Evolutionary conservation across 2,888 invertebrate genomes (phyloP), one percentile per base, ranked within the genome.

Genomic region (Teleogryllus oceanicus): DNA sequence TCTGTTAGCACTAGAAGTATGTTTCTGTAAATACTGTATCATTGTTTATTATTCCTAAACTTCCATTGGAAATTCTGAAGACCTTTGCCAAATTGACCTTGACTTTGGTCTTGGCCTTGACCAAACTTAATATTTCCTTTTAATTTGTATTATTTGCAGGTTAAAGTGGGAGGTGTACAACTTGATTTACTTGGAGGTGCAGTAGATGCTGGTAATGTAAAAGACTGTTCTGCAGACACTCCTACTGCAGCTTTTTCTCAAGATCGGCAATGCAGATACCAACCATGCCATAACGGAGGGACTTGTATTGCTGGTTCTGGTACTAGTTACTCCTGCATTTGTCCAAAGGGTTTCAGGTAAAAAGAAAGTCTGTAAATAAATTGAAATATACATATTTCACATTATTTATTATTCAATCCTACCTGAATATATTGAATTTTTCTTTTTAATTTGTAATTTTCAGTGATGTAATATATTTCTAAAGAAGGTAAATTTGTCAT

Each of bases 201-300:
- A 4, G 90, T 92, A 77, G 94, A 94, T 84, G 93, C 95, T 0
- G 93, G 93, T 0, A 96, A 96, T 86, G 92, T 97, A 2, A 90
- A 91, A 80, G 94, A 96, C 84, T 96, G 96, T 86, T 89, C 89
- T 13, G 88, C 87, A 11, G 87, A 86, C 12, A 77, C 80, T 80
- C 83, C 85, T 86, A 83, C 85, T 87, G 11, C 87, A 87, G 82
- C 88, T 86, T 83, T 49, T 8, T 49, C 79, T 18, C 50, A 78
- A 13, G 81, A 84, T 51, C 81, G 83, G 24, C 81, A 81, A 24
- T 77, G 77, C n/a, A 77, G 49, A 50, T 82, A 83, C 50, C 88
- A 88, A 76, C 92, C 92, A 16, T 95, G 95, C 85, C 88, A 87
- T 80, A 93, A 94, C 85, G 90, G 90, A 21, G 94, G 92, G 0